Percentiles rank a stretch among this genome's conserved stretches.
Evolutionary conservation across 2,888 invertebrate species (phyloP).

Genomic region (Mesoligia furuncula): DNA sequence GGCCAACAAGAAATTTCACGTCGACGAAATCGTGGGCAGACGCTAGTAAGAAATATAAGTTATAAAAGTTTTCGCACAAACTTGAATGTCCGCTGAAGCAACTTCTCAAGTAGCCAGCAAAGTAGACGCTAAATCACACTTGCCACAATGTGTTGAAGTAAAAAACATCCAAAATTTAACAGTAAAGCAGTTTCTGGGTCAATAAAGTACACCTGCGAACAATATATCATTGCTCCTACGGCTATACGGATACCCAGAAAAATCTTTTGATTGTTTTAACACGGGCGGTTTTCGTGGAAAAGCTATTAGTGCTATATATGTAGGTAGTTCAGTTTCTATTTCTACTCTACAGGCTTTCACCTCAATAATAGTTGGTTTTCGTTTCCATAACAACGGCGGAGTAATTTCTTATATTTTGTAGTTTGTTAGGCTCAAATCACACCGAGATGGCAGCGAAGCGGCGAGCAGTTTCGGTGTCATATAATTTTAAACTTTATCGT

Average conservation of each 20-base stretch:
- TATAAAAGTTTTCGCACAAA: slow-evolving; percentile 21
- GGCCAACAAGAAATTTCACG: too few relatives aligned
- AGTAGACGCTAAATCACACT: slow-evolving; percentile 55
- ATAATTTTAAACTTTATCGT: too few relatives aligned
- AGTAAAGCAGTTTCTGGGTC: slow-evolving; percentile 61
- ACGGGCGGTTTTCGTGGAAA: slow-evolving; percentile 26
- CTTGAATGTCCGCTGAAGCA: slow-evolving; percentile 28
- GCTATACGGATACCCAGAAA: slow-evolving; percentile 38
- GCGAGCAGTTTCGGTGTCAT: too few relatives aligned
- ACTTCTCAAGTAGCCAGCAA: slow-evolving; percentile 34
- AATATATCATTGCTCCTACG: slow-evolving; percentile 57
- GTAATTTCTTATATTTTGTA: background rate
- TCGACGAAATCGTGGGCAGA: too few relatives aligned
- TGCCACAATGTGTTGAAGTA: slow-evolving; percentile 42
- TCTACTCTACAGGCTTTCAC: slow-evolving; percentile 2
- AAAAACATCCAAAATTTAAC: slow-evolving; percentile 56
- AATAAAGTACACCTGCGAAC: slow-evolving; percentile 66
- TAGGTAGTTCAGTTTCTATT: background rate
- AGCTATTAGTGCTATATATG: slow-evolving; percentile 22
- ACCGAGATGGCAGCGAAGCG: too few relatives aligned
- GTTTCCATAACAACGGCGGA: background rate
- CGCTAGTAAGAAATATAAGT: background rate
- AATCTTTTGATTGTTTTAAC: slow-evolving; percentile 57
- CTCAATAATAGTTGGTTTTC: slow-evolving; percentile 23
- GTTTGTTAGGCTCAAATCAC: too few relatives aligned